phyloP scores from a whole-genome alignment of 2,797 vertebrate species.

The Parauchenoglanis ngamensis region DNA sequence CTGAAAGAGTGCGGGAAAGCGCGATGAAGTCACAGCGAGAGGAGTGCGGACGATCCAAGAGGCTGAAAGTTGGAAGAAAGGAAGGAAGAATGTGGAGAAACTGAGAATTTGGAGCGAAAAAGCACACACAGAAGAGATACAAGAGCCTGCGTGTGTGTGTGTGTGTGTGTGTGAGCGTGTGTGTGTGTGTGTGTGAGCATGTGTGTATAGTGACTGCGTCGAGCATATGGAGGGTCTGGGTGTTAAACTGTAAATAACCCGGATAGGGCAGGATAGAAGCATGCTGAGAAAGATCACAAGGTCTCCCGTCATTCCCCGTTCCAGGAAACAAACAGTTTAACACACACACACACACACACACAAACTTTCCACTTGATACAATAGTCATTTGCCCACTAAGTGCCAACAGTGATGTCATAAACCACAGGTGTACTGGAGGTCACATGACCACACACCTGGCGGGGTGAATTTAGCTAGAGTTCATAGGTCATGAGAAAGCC shows the following conservation, averaged over 20 bases:
- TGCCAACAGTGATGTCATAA: slow-evolving; percentile 17
- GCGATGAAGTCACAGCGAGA: slow-evolving; percentile 34
- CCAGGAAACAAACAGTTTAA: slow-evolving; percentile 64
- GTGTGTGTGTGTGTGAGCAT: slow-evolving; percentile 11
- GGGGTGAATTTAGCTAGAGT: slow-evolving; percentile 16
- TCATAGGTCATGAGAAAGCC: slow-evolving; percentile 31
- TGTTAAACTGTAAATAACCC: slow-evolving; percentile 53
- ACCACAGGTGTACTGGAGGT: not conserved
- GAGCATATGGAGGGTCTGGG: slow-evolving; percentile 19
- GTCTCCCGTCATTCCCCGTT: slow-evolving; percentile 68
- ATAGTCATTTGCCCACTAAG: not conserved
- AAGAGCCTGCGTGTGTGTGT: not conserved
- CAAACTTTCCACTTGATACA: slow-evolving; percentile 18
- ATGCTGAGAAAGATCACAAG: slow-evolving; percentile 73
- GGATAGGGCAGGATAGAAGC: slow-evolving; percentile 58
- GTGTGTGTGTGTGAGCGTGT: slow-evolving; percentile 10
- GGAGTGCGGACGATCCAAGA: not conserved
- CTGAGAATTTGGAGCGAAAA: slow-evolving; percentile 8
- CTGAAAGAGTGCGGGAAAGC: slow-evolving; percentile 25
- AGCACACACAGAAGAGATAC: slow-evolving; percentile 1
- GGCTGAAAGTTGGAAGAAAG: slow-evolving; percentile 6
- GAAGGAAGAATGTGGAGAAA: slow-evolving; percentile 14
- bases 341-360: slow-evolving; percentile 29
- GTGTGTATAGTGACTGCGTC: not conserved
- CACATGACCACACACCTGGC: slow-evolving; percentile 46